Evolutionary conservation across 2,113 vertebrate species (phyloP).

Genomic region (Ranitomeya variabilis): DNA sequence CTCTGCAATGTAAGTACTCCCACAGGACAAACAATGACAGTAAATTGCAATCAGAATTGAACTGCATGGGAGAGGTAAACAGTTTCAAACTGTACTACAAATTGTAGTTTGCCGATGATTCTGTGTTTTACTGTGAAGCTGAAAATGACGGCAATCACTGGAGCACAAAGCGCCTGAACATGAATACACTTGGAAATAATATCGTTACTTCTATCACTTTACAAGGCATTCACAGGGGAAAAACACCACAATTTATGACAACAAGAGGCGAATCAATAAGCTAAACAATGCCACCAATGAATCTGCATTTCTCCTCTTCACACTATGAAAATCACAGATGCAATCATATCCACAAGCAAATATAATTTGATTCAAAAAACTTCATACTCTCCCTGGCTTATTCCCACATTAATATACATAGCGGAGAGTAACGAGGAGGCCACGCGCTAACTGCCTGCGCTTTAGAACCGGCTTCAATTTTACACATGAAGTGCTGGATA

Average conservation of each 20-base stretch:
- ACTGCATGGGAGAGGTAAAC: slow-evolving; percentile 64
- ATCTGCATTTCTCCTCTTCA: slow-evolving; percentile 56
- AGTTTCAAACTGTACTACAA: slow-evolving; percentile 65
- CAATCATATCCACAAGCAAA: slow-evolving; percentile 40
- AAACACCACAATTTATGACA: slow-evolving; percentile 59
- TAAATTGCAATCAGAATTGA: slow-evolving; percentile 65
- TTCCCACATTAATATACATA: slow-evolving; percentile 39
- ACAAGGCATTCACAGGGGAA: slow-evolving; percentile 56
- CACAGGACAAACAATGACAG: slow-evolving; percentile 56
- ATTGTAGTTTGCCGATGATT: slow-evolving; percentile 68
- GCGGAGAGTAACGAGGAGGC: background rate
- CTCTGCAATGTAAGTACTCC: slow-evolving; percentile 47
- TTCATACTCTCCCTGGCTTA: slow-evolving; percentile 14
- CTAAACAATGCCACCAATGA: background rate
- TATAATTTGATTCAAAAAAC: slow-evolving; percentile 40
- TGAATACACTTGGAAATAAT: slow-evolving; percentile 63
- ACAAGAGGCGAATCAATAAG: slow-evolving; percentile 52
- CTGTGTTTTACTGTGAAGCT: slow-evolving; percentile 65
- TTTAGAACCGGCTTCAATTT: slow-evolving; percentile 1
- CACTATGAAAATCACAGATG: slow-evolving; percentile 41
- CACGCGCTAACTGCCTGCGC: background rate
- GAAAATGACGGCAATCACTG: slow-evolving; percentile 69
- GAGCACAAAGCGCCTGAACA: slow-evolving; percentile 62
- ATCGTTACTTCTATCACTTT: slow-evolving; percentile 60
- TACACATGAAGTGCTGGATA: slow-evolving; percentile 20